A percentile compares a stretch with the other conserved stretches of the same genome.
phyloP scores from a whole-genome alignment of 2,888 invertebrate species.

The Morpho achilles region DNA sequence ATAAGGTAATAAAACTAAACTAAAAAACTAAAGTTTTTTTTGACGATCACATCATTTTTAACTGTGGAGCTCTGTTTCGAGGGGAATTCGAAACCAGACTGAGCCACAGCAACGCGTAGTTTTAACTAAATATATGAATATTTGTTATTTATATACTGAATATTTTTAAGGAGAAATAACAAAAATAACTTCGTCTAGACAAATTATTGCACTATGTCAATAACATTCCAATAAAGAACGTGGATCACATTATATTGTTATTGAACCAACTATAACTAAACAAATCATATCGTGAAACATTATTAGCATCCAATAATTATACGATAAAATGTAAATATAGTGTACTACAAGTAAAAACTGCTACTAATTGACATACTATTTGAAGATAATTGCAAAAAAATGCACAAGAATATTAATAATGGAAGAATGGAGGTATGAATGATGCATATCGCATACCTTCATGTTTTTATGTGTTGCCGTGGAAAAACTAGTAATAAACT shows the following conservation, averaged over 20 bases:
- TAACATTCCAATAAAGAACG: background rate
- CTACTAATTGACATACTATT: conserved; percentile 22
- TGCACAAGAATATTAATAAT: conserved; percentile 24
- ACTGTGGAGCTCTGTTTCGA: too few relatives aligned
- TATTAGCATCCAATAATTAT: conserved; percentile 6
- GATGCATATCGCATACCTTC: conserved; percentile 21
- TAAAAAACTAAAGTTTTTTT: too few relatives aligned
- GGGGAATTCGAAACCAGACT: too few relatives aligned
- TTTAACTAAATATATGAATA: too few relatives aligned
- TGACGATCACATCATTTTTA: too few relatives aligned
- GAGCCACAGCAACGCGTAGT: too few relatives aligned
- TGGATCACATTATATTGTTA: background rate
- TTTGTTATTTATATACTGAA: background rate
- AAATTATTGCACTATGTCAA: background rate
- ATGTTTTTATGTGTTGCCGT: conserved; percentile 17
- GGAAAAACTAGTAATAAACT: conserved; percentile 19
- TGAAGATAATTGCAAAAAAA: conserved; percentile 26
- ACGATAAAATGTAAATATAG: conserved; percentile 19
- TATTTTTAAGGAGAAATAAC: background rate
- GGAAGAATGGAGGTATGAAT: conserved; percentile 22
- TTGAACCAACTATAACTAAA: too few relatives aligned
- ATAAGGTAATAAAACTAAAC: too few relatives aligned
- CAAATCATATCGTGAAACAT: too few relatives aligned
- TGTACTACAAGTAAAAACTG: conserved; percentile 16
- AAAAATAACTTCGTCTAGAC: conserved; percentile 10